Evolutionary conservation across 1,140 invertebrate species (phyloP), one percentile per base, ranked within the genome.

Genomic region (Vanessa atalanta): DNA sequence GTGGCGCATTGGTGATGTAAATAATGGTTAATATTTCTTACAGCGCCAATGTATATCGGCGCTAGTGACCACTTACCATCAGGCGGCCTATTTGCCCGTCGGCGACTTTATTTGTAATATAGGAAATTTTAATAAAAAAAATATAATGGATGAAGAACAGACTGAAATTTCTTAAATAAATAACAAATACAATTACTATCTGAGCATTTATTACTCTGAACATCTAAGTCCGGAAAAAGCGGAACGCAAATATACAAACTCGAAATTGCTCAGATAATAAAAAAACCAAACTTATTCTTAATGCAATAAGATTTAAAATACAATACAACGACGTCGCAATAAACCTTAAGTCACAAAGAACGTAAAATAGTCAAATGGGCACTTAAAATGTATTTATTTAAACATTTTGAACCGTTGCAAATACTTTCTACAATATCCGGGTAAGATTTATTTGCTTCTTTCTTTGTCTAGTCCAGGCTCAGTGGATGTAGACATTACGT

Each of bases 181-280:
- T 50, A 50, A 50, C 11, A n/a, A 14, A 50, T 14, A 50, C 3
- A 6, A 57, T 9, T 23, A 23, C 26, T 23, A 16, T 57, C 16
- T 57, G 16, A 23, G 11, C 53, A 57, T 70, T 64, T 50, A 70
- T 65, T 71, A 65, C 50, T 65, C 70, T 65, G 31, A 55, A 61
- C 43, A 14, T 47, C 23, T n/a, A 65, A 67, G 55, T 67, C 53
- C 71, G 79, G 77, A 79, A 78, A 79, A 79, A 78, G 67, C 75
- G 70, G 69, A 72, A 79, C 68, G 67, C 53, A 73, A 55, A 73
- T 50, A 50, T 6, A n/a, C 53, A n/a, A 60, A 60, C 50, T 76
- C 68, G 26, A 76, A 6, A 47, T 63, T 16, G 60, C 47, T 51
- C 55, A 31, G 26, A 37, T 23, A 23, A 9, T 23, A 11, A 13